Base-by-base conservation (phyloP, 1,140 invertebrate genomes). In the Ceratitis capitata region DNA sequence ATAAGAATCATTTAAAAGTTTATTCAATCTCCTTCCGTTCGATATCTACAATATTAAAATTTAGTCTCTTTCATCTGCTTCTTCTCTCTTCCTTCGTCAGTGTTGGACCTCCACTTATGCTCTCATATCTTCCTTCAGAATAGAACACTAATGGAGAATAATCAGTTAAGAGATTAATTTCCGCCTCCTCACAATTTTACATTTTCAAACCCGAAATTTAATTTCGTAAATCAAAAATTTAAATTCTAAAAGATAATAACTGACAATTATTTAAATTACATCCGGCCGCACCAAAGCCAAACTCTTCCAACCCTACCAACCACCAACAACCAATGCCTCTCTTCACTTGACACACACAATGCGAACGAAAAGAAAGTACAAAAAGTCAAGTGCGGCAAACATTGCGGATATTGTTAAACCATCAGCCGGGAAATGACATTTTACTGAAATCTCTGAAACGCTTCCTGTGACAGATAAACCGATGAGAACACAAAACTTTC, bases 341-440 rank as follows among this genome's bases (percentile, higher is more conserved):
- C 42, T 78, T 45, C 16, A 78, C 69, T 78, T 2, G 6, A 45
- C 19, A 10, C 26, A 42, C 39, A 69, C 32, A 78, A 78, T 16
- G 32, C n/a, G 23, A 61, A 47, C 10, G 14, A 42, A 7, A 23
- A 78, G 29, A 69, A 7, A 39, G 32, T 69, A 69, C 32, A 39
- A 69, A 78, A 78, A 78, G 69, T 45, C 69, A 45, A 78, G 69
- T 39, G 69, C 26, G n/a, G 6, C 69, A 78, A 78, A 26, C 69
- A 26, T 39, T 19, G 69, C 69, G 69, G 69, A 78, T 78, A 78
- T 78, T 78, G 69, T 78, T 78, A 78, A 78, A 78, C 69, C 69
- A 78, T 78, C 69, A 78, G 39, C 69, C 42, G 39, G 69, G 69
- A 78, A 78, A 78, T 78, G 69, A 45, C 69, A 78, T 78, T 78